Conservation (phyloP, 1,140 invertebrate genomes). For the Hetaerina americana region DNA sequence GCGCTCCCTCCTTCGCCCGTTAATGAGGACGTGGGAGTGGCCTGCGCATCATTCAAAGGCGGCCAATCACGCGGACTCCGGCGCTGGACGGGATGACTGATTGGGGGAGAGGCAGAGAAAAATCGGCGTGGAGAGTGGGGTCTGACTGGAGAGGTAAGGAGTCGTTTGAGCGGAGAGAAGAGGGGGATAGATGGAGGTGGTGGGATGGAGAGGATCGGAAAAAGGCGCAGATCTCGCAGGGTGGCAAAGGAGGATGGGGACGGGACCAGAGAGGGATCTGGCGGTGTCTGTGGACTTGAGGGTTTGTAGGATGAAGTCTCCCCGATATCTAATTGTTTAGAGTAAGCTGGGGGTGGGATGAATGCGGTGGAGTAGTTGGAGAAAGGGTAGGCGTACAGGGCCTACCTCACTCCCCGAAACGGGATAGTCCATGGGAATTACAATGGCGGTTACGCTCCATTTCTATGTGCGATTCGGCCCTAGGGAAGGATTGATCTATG, state of each 20-base stretch:
- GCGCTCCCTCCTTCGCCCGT: neutral
- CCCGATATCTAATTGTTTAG: too few relatives aligned
- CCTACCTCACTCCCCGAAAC: neutral
- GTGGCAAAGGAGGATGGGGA: too few relatives aligned
- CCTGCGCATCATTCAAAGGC: neutral
- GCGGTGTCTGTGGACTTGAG: too few relatives aligned
- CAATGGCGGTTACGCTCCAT: neutral
- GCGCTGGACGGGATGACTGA: neutral
- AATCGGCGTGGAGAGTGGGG: neutral
- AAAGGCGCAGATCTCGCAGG: neutral
- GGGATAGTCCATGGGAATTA: neutral
- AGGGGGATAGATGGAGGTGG: too few relatives aligned
- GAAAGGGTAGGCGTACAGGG: neutral
- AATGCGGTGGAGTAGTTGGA: neutral
- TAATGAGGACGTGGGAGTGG: neutral
- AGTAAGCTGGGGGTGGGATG: neutral
- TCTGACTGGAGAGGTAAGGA: neutral
- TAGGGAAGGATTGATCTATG: neutral
- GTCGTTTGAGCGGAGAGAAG: neutral
- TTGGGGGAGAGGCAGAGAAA: neutral
- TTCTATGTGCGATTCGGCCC: neutral
- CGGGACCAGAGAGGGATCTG: too few relatives aligned
- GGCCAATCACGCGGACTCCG: neutral
- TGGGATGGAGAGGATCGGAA: too few relatives aligned
- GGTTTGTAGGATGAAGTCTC: too few relatives aligned